These are phyloP conservation scores for Melanogrammus aeglefinus DNA, from an alignment of 2,797 vertebrate species.

Conservation along the genomic window DNA sequence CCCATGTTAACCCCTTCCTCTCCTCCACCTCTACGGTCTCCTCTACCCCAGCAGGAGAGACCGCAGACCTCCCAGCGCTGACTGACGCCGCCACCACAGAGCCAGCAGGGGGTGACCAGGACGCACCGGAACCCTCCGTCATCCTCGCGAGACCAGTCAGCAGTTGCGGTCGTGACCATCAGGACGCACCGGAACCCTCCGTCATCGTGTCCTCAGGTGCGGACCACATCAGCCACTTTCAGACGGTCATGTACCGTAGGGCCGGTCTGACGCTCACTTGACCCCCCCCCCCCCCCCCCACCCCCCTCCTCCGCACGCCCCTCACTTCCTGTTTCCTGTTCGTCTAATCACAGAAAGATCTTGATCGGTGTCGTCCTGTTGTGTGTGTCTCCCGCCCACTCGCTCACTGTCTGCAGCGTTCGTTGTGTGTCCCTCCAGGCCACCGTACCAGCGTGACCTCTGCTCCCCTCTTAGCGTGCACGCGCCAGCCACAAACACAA, in stretches of 20 bases:
- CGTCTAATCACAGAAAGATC: background rate
- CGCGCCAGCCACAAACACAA: background rate
- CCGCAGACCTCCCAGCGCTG: background rate
- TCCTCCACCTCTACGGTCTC: background rate
- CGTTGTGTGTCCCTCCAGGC: too few relatives aligned
- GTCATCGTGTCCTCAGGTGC: slow-evolving; percentile 47
- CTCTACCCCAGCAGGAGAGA: background rate
- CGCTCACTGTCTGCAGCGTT: background rate
- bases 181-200: too few relatives aligned
- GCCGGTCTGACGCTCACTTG: slow-evolving; percentile 16
- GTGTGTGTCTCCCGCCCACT: slow-evolving; percentile 1
- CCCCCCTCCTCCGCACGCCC: too few relatives aligned
- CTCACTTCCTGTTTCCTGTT: background rate
- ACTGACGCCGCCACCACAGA: background rate
- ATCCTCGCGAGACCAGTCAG: too few relatives aligned
- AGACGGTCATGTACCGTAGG: slow-evolving; percentile 59
- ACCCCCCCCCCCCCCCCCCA: background rate
- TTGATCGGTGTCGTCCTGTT: background rate
- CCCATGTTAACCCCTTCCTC: background rate
- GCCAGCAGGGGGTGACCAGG: background rate
- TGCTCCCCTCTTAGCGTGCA: too few relatives aligned
- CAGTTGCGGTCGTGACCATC: too few relatives aligned
- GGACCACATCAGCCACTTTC: slow-evolving; percentile 52
- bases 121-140: background rate
- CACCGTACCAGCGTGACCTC: too few relatives aligned